A percentile compares a stretch with the other conserved stretches of the same genome.
Conservation (phyloP, 1,140 invertebrate species). For the Metopolophium dirhodum region DNA sequence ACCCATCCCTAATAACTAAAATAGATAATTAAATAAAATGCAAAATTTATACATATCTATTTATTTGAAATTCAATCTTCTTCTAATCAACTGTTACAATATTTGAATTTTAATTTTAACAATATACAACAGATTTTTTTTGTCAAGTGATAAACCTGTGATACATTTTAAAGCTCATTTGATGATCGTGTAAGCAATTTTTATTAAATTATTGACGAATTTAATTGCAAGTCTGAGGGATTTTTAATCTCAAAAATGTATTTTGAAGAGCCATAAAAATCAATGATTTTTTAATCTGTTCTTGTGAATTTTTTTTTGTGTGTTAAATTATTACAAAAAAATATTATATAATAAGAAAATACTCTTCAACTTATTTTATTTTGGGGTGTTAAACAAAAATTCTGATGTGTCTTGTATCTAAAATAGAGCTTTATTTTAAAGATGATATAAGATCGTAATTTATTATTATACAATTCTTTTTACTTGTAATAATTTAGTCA, state of each 20-base stretch:
- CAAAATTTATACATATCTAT: not conserved
- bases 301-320: slow-evolving; percentile 44
- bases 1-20: not conserved
- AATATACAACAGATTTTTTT: not conserved
- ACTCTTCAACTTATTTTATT: slow-evolving; percentile 13
- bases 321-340: slow-evolving; percentile 1
- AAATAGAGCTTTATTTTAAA: slow-evolving; percentile 23
- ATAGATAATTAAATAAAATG: not conserved
- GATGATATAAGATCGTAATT: slow-evolving; percentile 8
- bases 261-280: slow-evolving; percentile 32
- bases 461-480: slow-evolving; percentile 16
- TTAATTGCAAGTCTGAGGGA: slow-evolving; percentile 55
- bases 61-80: slow-evolving; percentile 17
- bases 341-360: not conserved
- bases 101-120: slow-evolving; percentile 20
- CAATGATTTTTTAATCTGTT: not conserved
- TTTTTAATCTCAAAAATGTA: slow-evolving; percentile 50
- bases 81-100: not conserved
- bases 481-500: slow-evolving; percentile 30
- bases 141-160: slow-evolving; percentile 52
- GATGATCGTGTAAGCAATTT: slow-evolving; percentile 50
- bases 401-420: slow-evolving; percentile 9
- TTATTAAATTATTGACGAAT: slow-evolving; percentile 54
- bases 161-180: slow-evolving; percentile 54
- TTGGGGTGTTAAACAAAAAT: not conserved